Evolutionary conservation across 1,140 invertebrate genomes (phyloP).

Genomic region (Ruditapes philippinarum): DNA sequence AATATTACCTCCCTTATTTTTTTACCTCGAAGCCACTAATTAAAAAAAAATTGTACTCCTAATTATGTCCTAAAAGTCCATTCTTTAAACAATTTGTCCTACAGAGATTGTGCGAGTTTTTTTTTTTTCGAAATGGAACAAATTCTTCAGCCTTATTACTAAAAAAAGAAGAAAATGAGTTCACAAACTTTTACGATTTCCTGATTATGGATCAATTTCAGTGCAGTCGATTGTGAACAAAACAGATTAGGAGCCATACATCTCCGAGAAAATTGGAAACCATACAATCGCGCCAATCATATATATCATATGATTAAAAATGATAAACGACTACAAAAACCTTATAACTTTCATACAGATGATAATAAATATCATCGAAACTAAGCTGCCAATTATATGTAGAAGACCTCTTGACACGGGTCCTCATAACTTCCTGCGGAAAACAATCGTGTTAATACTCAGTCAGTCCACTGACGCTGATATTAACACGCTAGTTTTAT

Average conservation of each 20-base stretch:
- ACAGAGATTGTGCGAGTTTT: no score
- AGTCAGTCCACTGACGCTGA: background rate
- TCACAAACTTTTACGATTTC: slow-evolving; percentile 49
- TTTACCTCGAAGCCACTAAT: no score
- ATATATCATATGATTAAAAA: slow-evolving; percentile 67
- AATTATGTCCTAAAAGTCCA: background rate
- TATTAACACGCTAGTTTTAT: slow-evolving; percentile 8
- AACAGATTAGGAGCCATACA: no score
- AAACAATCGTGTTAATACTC: slow-evolving; percentile 3
- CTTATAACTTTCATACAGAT: slow-evolving; percentile 57
- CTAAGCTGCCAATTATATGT: slow-evolving; percentile 64
- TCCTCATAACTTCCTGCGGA: slow-evolving; percentile 33
- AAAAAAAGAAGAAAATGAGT: background rate
- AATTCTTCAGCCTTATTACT: slow-evolving; percentile 22
- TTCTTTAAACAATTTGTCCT: background rate
- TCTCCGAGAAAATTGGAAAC: slow-evolving; percentile 33
- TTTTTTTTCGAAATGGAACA: background rate
- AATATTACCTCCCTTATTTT: no score
- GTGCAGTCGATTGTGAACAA: slow-evolving; percentile 20
- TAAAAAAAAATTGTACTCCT: no score
- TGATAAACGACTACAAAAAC: slow-evolving; percentile 52
- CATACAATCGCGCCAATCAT: slow-evolving; percentile 47
- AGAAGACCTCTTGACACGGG: slow-evolving; percentile 37
- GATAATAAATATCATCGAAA: slow-evolving; percentile 59
- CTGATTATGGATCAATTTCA: slow-evolving; percentile 48